phyloP scores from a whole-genome alignment of 1,140 invertebrate genomes.

The Hirudo medicinalis region DNA sequence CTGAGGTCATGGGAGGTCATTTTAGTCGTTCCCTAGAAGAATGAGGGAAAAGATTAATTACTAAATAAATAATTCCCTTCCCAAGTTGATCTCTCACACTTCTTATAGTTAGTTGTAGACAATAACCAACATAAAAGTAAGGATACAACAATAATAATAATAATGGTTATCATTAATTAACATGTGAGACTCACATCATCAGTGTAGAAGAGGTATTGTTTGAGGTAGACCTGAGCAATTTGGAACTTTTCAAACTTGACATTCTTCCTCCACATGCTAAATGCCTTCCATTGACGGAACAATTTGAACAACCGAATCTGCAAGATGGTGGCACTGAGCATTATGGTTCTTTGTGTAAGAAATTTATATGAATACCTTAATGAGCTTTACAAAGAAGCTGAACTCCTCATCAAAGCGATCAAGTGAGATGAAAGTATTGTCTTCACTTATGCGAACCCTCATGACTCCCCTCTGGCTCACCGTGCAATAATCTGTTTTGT shows the following conservation, averaged over 20 bases:
- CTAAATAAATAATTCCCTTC: no score
- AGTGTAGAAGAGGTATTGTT: slow-evolving; percentile 56
- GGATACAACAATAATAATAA: no score
- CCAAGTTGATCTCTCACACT: no score
- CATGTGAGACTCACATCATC: slow-evolving; percentile 44
- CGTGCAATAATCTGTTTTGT: slow-evolving; percentile 38
- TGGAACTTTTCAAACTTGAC: slow-evolving; percentile 55
- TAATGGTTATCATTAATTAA: not conserved
- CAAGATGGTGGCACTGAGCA: not conserved
- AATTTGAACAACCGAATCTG: slow-evolving; percentile 58
- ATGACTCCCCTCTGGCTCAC: slow-evolving; percentile 37
- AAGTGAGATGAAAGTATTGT: slow-evolving; percentile 38
- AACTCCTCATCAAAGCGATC: slow-evolving; percentile 39
- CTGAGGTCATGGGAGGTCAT: no score
- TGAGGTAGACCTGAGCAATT: slow-evolving; percentile 47
- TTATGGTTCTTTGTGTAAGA: not conserved
- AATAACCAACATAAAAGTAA: no score
- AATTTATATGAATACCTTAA: slow-evolving; percentile 29
- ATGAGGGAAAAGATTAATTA: no score
- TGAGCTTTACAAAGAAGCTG: slow-evolving; percentile 35
- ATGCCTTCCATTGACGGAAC: slow-evolving; percentile 66
- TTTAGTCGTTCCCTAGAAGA: no score
- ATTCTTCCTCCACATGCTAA: slow-evolving; percentile 65
- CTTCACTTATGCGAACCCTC: slow-evolving; percentile 36
- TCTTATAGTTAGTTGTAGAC: no score